Evolutionary conservation across 2,113 vertebrate genomes (phyloP).

Genomic region (Laticauda colubrina): DNA sequence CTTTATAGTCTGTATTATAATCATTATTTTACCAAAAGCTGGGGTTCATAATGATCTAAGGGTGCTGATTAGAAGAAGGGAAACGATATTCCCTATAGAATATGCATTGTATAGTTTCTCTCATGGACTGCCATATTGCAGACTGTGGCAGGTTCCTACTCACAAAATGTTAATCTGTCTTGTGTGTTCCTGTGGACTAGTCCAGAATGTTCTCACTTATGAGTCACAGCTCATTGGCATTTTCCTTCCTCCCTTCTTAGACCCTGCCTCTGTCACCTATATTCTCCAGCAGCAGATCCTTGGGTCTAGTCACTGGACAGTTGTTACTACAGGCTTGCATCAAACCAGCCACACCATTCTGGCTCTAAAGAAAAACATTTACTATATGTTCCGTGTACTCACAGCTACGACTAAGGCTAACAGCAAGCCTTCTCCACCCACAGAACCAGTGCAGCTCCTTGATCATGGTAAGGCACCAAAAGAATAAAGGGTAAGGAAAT

Average conservation of each 20-base stretch:
- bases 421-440: slow-evolving; percentile 88
- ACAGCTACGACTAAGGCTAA: slow-evolving; percentile 88
- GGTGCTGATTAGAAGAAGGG: background rate
- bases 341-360: slow-evolving; percentile 79
- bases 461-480: slow-evolving; percentile 76
- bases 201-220: background rate
- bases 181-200: background rate
- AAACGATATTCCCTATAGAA: background rate
- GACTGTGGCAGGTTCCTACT: background rate
- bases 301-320: slow-evolving; percentile 90
- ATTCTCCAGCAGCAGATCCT: slow-evolving; percentile 91
- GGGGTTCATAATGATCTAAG: background rate
- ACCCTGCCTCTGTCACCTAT: slow-evolving; percentile 85
- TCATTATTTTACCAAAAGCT: background rate
- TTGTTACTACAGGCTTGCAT: slow-evolving; percentile 78
- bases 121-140: background rate
- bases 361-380: slow-evolving; percentile 82
- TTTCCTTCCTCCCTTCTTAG: slow-evolving; percentile 62
- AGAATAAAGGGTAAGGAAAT: background rate
- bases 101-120: background rate
- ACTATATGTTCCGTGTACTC: slow-evolving; percentile 89
- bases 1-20: background rate
- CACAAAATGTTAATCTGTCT: background rate
- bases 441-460: slow-evolving; percentile 82
- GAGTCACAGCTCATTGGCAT: background rate